phyloP scores from a whole-genome alignment of 2,888 invertebrate species.

The Aphelenchoides bicaudatus region DNA sequence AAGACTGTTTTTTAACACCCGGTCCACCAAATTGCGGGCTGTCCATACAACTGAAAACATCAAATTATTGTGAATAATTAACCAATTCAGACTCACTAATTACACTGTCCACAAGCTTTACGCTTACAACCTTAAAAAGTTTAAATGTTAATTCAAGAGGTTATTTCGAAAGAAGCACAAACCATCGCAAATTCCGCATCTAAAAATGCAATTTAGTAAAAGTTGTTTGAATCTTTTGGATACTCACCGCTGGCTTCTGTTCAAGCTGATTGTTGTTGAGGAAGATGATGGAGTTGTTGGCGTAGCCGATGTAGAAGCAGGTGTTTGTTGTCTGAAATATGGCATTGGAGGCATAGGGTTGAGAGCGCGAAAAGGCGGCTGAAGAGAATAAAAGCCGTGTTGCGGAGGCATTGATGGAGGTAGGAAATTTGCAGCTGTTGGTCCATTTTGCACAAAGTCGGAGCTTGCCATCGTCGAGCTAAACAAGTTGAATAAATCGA shows the following conservation, averaged over 20 bases:
- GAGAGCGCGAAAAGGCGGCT: no score
- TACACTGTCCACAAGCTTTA: conserved; percentile 79
- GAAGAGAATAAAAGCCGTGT: no score
- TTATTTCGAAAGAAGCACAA: no score
- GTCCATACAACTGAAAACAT: conserved; percentile 2
- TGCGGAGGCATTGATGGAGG: no score
- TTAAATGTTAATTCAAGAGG: no score
- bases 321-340: neutral
- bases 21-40: conserved; percentile 90
- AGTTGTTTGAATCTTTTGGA: no score
- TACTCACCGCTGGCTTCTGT: conserved; percentile 56
- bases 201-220: no score
- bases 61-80: conserved; percentile 62
- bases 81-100: conserved; percentile 86
- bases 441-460: neutral
- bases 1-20: conserved; percentile 90
- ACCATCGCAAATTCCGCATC: no score
- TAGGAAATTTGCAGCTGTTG: neutral
- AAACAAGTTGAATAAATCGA: no score
- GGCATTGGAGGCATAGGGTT: neutral
- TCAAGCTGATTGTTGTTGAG: conserved; percentile 25
- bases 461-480: neutral
- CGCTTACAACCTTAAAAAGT: conserved; percentile 45
- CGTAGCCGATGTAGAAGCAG: conserved; percentile 4
- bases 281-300: conserved; percentile 13